These are phyloP conservation scores for Harpalus rufipes DNA, from an alignment of 2,888 invertebrate species.

Conservation along the genomic window DNA sequence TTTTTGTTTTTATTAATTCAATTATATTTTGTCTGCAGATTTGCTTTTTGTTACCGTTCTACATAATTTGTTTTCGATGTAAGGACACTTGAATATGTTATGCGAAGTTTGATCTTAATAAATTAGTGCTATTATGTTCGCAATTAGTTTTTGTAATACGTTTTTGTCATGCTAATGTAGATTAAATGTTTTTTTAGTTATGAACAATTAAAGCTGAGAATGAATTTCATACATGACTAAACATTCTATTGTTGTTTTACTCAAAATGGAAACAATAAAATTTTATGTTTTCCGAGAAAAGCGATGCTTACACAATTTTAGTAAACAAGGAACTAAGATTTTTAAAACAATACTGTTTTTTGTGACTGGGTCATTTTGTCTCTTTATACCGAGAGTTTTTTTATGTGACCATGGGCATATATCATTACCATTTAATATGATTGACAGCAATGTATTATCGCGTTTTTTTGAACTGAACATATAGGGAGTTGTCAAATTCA, in stretches of 20 bases:
- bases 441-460: too few species aligned
- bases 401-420: too few species aligned
- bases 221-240: conserved; percentile 4
- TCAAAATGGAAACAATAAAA: conserved; percentile 14
- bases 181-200: neutral
- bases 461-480: too few species aligned
- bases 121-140: conserved; percentile 18
- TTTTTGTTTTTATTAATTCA: conserved; percentile 41
- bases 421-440: too few species aligned
- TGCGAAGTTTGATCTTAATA: neutral
- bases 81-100: conserved; percentile 20
- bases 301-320: too few species aligned
- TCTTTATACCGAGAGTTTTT: too few species aligned
- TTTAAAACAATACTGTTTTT: too few species aligned
- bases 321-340: too few species aligned
- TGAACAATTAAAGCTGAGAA: neutral
- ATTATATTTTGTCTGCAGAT: conserved; percentile 58
- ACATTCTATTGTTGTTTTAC: conserved; percentile 6
- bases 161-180: neutral
- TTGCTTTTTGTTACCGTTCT: conserved; percentile 44
- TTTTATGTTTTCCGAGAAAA: conserved; percentile 18
- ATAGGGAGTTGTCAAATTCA: too few species aligned
- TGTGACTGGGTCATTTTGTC: too few species aligned
- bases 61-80: conserved; percentile 43
- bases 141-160: neutral